Percentiles rank a stretch among this genome's conserved stretches.
Evolutionary conservation across 1,140 invertebrate genomes (phyloP).

Genomic region (Aplysia californica): DNA sequence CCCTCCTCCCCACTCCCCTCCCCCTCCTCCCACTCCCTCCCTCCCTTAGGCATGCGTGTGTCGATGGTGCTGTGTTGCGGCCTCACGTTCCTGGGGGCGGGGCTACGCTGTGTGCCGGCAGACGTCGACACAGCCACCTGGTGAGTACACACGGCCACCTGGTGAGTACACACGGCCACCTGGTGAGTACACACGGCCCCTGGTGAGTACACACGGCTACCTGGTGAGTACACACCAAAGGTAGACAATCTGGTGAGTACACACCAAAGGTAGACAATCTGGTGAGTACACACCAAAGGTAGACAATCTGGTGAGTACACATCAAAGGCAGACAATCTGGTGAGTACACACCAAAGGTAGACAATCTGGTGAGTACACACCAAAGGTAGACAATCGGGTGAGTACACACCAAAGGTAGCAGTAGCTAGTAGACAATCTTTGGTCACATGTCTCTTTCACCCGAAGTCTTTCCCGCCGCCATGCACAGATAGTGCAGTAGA

Average conservation of each 20-base stretch:
- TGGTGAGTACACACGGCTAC: constrained; percentile 38
- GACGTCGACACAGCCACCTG: constrained; percentile 32
- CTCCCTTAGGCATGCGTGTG: constrained; percentile 34
- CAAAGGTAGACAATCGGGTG: no score
- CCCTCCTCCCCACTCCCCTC: background rate
- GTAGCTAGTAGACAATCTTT: no score
- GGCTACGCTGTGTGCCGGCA: constrained; percentile 33
- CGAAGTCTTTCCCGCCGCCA: background rate
- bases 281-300: no score
- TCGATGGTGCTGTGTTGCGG: constrained; percentile 30
- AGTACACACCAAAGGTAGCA: no score
- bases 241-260: constrained; percentile 35
- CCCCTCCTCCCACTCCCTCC: background rate
- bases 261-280: no score
- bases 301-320: no score
- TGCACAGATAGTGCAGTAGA: background rate
- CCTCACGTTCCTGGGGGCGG: constrained; percentile 29
- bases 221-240: constrained; percentile 31
- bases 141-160: constrained; percentile 35
- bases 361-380: no score
- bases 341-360: no score
- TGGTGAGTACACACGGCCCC: constrained; percentile 35
- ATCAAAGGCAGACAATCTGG: no score
- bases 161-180: constrained; percentile 35
- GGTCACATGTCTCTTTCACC: background rate